Percentiles rank a stretch among this genome's conserved stretches.
Evolutionary conservation across 2,113 vertebrate genomes (phyloP).

Genomic region (Neodon shergylaensis): DNA sequence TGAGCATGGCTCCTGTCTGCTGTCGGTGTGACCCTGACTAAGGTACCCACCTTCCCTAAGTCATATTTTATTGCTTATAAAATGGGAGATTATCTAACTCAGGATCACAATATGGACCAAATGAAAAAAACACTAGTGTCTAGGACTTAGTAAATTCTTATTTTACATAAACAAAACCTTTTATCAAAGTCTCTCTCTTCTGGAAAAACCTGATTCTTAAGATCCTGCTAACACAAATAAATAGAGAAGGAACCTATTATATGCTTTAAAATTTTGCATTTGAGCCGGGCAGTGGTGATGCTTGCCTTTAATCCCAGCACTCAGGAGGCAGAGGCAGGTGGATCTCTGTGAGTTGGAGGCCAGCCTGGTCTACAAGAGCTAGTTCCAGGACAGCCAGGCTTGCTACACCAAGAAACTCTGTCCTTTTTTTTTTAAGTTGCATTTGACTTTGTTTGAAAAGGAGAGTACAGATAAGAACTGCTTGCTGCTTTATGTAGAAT

Average conservation of each 20-base stretch:
- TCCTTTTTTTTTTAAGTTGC: no score
- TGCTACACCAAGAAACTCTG: background rate
- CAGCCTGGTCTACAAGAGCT: background rate
- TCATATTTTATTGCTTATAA: background rate
- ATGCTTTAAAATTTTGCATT: background rate
- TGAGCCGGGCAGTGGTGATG: background rate
- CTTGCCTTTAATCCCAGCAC: background rate
- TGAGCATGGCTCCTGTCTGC: background rate
- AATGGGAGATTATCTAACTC: background rate
- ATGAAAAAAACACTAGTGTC: background rate
- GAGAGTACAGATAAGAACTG: background rate
- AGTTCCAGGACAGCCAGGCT: background rate
- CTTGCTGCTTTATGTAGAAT: background rate
- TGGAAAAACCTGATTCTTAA: background rate
- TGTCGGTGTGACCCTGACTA: background rate
- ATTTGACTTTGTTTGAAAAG: background rate
- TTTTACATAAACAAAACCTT: background rate
- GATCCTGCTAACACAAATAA: background rate
- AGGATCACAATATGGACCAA: background rate
- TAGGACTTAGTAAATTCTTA: background rate
- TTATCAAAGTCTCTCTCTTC: background rate
- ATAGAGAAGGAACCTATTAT: background rate
- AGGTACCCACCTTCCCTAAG: background rate
- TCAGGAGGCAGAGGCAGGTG: background rate
- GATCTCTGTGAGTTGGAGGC: background rate